Evolutionary conservation across 2,797 vertebrate species (phyloP).

Genomic region (Mormyrus proboscirostris): DNA sequence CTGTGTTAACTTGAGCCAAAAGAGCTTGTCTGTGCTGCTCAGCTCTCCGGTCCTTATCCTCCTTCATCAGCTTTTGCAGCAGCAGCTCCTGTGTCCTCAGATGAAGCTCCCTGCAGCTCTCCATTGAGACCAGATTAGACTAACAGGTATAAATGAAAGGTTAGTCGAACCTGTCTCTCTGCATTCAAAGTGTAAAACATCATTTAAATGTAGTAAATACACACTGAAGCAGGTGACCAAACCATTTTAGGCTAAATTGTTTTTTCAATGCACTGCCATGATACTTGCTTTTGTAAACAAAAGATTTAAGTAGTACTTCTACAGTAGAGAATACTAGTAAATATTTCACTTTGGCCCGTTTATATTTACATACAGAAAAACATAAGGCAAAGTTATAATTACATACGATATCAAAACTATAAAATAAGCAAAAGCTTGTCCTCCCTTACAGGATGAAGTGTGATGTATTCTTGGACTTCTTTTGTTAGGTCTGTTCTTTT

Average conservation of each 20-base stretch:
- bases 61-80: constrained; percentile 63
- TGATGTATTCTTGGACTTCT: constrained; percentile 72
- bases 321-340: neutral
- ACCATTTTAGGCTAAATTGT: neutral
- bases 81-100: constrained; percentile 71
- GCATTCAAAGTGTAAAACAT: neutral
- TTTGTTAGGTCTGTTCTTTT: constrained; percentile 67
- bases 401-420: neutral
- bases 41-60: constrained; percentile 54
- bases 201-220: neutral
- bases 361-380: constrained; percentile 17
- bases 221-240: neutral
- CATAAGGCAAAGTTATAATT: neutral
- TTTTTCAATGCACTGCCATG: neutral
- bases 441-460: constrained; percentile 66
- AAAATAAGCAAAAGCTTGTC: neutral
- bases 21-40: constrained; percentile 67
- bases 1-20: constrained; percentile 78
- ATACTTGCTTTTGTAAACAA: neutral
- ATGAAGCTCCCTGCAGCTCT: constrained; percentile 70
- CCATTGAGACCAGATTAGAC: constrained; percentile 61
- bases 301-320: neutral
- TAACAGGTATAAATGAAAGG: constrained; percentile 35
- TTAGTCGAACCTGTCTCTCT: neutral
- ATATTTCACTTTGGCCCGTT: neutral